These are phyloP conservation scores for Hepsetus odoe DNA, from an alignment of 2,113 vertebrate species.

Conservation along the genomic window DNA sequence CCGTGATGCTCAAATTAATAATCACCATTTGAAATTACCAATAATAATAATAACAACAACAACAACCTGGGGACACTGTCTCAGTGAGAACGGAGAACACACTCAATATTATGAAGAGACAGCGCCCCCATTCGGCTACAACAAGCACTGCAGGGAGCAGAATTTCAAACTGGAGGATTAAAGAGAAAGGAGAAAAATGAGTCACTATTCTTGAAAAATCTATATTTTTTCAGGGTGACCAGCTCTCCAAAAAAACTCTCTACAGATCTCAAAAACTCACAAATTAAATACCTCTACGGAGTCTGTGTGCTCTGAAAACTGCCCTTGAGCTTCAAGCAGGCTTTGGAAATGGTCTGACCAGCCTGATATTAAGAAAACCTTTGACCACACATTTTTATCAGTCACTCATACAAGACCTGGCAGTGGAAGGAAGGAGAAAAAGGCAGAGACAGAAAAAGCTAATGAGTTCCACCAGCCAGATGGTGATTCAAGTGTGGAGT, in stretches of 20 bases:
- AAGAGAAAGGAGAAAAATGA: neutral
- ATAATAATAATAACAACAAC: slow-evolving; percentile 37
- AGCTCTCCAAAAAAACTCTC: neutral
- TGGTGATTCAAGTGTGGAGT: slow-evolving; percentile 49
- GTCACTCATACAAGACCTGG: slow-evolving; percentile 15
- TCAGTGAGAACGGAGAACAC: neutral
- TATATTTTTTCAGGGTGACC: neutral
- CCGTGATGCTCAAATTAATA: slow-evolving; percentile 24
- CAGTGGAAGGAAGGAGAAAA: slow-evolving; percentile 35
- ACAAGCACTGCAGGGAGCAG: neutral
- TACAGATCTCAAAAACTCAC: neutral
- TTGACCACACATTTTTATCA: neutral
- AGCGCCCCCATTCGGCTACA: slow-evolving; percentile 53
- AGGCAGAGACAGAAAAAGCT: slow-evolving; percentile 38
- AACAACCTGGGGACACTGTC: slow-evolving; percentile 27
- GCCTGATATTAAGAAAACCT: slow-evolving; percentile 4
- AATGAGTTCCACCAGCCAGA: slow-evolving; percentile 46
- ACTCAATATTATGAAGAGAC: slow-evolving; percentile 29
- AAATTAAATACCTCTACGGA: neutral
- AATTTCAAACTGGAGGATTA: neutral
- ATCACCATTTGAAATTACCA: slow-evolving; percentile 9
- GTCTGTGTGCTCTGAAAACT: neutral
- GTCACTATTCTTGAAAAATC: too few relatives aligned
- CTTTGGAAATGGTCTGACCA: neutral
- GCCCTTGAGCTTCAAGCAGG: slow-evolving; percentile 6